Evolutionary conservation across 2,888 invertebrate species (phyloP).

Genomic region (Sarcophaga subvicina): DNA sequence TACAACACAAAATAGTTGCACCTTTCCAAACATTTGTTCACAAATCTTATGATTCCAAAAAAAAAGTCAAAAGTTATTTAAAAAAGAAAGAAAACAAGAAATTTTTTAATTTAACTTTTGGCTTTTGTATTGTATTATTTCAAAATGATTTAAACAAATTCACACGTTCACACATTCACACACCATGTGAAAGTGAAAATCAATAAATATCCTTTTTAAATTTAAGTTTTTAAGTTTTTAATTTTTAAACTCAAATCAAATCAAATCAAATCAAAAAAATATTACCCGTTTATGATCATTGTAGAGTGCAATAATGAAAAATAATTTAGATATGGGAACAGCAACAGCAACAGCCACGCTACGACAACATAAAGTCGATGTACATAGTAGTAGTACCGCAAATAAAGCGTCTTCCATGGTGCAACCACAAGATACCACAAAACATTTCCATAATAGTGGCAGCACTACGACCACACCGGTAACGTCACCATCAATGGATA

Average conservation of each 20-base stretch:
- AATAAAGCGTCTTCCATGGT: constrained; percentile 51
- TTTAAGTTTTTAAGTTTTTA: constrained; percentile 33
- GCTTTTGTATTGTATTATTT: constrained; percentile 32
- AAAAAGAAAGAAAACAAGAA: background rate
- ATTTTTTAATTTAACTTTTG: constrained; percentile 49
- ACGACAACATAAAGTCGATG: constrained; percentile 77
- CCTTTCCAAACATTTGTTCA: background rate
- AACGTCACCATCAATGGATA: constrained; percentile 59
- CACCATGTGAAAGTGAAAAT: background rate
- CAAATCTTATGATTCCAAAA: background rate
- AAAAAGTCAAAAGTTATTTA: constrained; percentile 55
- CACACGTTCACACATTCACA: too few relatives aligned
- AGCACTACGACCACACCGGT: constrained; percentile 59
- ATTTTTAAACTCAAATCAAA: constrained; percentile 33
- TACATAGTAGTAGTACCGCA: constrained; percentile 70
- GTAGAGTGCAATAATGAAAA: constrained; percentile 75
- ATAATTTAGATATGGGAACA: constrained; percentile 64
- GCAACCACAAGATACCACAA: constrained; percentile 37
- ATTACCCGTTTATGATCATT: constrained; percentile 76
- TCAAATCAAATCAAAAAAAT: constrained; percentile 50
- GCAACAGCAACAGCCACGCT: constrained; percentile 76
- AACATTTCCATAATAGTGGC: constrained; percentile 47
- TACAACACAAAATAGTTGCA: constrained; percentile 41
- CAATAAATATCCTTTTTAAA: constrained; percentile 16
- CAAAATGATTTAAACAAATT: constrained; percentile 18